Evolutionary conservation across 2,113 vertebrate species (phyloP).

Genomic region (Spheniscus mendiculus): DNA sequence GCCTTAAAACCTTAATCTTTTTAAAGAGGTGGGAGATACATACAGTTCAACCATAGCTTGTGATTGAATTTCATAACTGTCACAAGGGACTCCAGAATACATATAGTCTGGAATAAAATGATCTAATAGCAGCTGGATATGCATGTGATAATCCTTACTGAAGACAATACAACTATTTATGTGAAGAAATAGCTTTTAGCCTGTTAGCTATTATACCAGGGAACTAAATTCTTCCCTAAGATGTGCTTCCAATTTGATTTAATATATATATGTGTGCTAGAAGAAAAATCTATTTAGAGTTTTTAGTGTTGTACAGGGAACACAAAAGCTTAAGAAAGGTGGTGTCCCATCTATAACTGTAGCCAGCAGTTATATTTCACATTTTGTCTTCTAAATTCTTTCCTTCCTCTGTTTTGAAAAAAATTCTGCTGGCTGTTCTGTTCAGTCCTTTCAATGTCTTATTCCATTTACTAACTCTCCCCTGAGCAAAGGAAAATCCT

Average conservation of each 20-base stretch:
- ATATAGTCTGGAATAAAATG: not conserved
- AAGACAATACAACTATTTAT: not conserved
- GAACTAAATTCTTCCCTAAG: not conserved
- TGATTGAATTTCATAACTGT: not conserved
- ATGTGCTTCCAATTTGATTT: not conserved
- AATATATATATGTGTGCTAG: not conserved
- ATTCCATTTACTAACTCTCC: not conserved
- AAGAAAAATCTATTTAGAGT: not conserved
- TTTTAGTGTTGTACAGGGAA: not conserved
- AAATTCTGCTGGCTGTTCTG: not conserved
- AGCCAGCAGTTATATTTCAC: not conserved
- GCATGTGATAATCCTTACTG: not conserved
- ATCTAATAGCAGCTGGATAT: constrained; percentile 5
- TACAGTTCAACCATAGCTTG: not conserved
- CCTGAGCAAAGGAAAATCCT: not conserved
- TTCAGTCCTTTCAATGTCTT: not conserved
- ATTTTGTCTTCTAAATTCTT: not conserved
- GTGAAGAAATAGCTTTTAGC: not conserved
- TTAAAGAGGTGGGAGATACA: not conserved
- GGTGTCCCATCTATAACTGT: not conserved
- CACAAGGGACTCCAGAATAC: not conserved
- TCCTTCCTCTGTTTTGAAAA: not conserved
- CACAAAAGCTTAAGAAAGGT: not conserved
- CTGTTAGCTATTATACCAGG: not conserved
- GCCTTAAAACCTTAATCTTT: not conserved